Evolutionary conservation across 2,888 invertebrate genomes (phyloP), one percentile per base, ranked within the genome.

Genomic region (Tachina grossa): DNA sequence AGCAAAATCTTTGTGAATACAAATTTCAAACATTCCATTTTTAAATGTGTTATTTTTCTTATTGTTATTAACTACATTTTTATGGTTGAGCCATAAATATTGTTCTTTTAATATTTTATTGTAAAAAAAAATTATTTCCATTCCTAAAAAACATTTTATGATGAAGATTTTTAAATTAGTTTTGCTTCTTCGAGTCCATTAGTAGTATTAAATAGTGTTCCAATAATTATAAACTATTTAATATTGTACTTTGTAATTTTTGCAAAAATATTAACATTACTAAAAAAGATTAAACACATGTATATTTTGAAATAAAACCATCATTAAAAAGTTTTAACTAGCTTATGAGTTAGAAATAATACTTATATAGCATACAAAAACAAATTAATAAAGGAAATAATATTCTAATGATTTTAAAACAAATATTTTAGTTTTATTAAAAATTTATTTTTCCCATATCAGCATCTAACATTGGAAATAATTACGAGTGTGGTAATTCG

Each of bases 1-100:
- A 31, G 6, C 6, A 31, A 31, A 14, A 63, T 68, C 16, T 68
- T 41, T 19, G 47, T 74, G n/a, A 49, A 51, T 68, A 22, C 8
- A 47, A 61, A 31, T 45, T 53, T 57, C 8, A 13, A 77, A 72
- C 83, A 83, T 77, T 83, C 77, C 83, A 68, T 63, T 76, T 53
- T 57, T 61, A 51, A 49, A 49, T 77, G n/a, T 45, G 19, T 71
- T 71, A 59, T 59, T 31, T 22, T 16, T 71, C 11, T 55, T 63
- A 63, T 53, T 69, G 9, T 68, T 68, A 31, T 53, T 78, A 59
- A 59, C 19, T 68, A 69, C 39, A 45, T 80, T 19, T 57, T 55
- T 65, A 19, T 65, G 49, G 14, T 69, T 79, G 19, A 74, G 11
- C 9, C 63, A 43, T 63, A 43, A 14, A n/a, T 43, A 14, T 22